Conservation (phyloP, 2,113 vertebrate species). For the Lagopus leucura region DNA sequence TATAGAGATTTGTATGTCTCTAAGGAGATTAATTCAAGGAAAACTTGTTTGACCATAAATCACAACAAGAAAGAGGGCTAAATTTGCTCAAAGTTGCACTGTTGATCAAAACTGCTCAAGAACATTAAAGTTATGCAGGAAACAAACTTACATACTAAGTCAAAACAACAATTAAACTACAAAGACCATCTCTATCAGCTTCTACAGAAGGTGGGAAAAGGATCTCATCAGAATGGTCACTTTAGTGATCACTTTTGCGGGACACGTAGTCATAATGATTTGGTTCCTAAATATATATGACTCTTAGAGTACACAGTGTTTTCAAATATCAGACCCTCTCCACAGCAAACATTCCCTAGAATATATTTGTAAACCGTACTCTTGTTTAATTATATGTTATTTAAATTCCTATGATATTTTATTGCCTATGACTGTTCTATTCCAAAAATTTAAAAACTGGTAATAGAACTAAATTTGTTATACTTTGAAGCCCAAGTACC, state of each 20-base stretch:
- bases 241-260: background rate
- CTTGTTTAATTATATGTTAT: background rate
- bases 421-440: background rate
- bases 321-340: background rate
- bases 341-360: too few relatives aligned
- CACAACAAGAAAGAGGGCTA: background rate
- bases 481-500: background rate
- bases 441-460: background rate
- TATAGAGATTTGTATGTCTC: background rate
- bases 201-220: background rate
- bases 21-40: background rate
- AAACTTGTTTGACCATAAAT: background rate
- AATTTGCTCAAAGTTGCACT: background rate
- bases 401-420: background rate
- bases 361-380: background rate
- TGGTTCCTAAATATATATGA: background rate
- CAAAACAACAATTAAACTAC: background rate
- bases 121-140: background rate
- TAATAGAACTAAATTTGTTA: background rate
- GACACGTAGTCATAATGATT: accelerated
- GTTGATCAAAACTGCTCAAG: background rate
- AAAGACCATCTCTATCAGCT: background rate
- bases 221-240: background rate
- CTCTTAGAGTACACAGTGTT: accelerated
- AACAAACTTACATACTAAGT: background rate